phyloP scores from a whole-genome alignment of 2,113 vertebrate species.

The Struthidea cinerea region DNA sequence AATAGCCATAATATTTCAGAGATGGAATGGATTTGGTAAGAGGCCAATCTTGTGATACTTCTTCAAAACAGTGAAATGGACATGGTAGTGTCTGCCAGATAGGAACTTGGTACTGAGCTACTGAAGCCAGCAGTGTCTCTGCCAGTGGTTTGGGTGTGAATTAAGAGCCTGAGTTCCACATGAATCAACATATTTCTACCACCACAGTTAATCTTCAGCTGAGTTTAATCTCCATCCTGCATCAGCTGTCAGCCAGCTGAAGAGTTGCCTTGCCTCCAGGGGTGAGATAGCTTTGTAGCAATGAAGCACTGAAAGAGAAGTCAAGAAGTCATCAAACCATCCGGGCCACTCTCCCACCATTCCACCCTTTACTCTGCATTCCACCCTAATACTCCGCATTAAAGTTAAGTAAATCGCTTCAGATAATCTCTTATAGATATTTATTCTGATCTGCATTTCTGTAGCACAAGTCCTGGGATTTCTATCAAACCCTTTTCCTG shows the following conservation, averaged over 20 bases:
- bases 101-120: background rate
- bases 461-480: background rate
- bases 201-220: background rate
- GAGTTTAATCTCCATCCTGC: background rate
- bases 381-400: too few species aligned
- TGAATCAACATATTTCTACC: background rate
- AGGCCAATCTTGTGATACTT: background rate
- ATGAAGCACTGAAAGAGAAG: background rate
- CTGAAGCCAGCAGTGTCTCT: background rate
- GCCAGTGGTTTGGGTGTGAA: background rate
- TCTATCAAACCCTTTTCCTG: background rate
- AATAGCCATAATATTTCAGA: background rate
- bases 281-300: background rate
- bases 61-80: background rate
- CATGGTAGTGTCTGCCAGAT: background rate
- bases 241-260: conserved; percentile 39
- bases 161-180: background rate
- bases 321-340: background rate
- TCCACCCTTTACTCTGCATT: too few species aligned
- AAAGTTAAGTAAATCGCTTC: background rate
- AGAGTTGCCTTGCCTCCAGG: background rate
- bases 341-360: background rate
- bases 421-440: background rate
- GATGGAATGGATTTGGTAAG: background rate
- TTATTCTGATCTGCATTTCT: background rate